Base-by-base conservation (phyloP, 2,888 invertebrate species). In the Lasioglossum vierecki region DNA sequence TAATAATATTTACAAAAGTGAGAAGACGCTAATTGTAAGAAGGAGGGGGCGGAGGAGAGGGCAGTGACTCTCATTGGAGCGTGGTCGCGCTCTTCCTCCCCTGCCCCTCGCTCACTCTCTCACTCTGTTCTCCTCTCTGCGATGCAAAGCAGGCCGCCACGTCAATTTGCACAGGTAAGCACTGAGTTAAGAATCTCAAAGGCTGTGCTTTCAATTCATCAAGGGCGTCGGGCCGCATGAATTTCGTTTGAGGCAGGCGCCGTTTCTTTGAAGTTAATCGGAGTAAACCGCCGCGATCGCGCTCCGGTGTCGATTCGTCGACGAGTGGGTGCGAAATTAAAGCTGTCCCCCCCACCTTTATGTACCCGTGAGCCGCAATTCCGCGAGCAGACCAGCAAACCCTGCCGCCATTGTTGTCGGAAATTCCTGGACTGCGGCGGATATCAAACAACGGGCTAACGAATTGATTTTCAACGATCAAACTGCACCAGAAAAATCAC, bases 91-190 rank as follows among this genome's bases (percentile, higher is more conserved):
- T 22, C 22, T 35, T 22, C n/a, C 46, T 39, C 44, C 63, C 18
- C 35, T 18, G 5, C 18, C 18, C 30, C 18, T 74, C 63, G 30
- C 63, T 5, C 35, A 6, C 63, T 13, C 63, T 6, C 35, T 15
- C 35, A 2, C 66, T 30, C 35, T 30, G 8, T 66, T 44, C 26
- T 35, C 44, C 57, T 63, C 72, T 86, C 79, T 81, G 75, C 77
- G 77, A 85, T 89, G 88, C 85, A 88, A 90, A 88, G 74, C 84
- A 87, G 85, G 35, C 85, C 74, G 79, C 80, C 85, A 71, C 84
- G 82, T 88, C 86, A 85, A 90, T 90, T 89, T 89, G 85, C 82
- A 88, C 85, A 76, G 80, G 88, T 89, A 89, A 90, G 89, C 81
- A 80, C 74, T 76, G 86, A 76, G 86, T 82, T 90, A 89, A 90